Evolutionary conservation across 1,140 invertebrate species (phyloP).

Genomic region (Drosophila subobscura): DNA sequence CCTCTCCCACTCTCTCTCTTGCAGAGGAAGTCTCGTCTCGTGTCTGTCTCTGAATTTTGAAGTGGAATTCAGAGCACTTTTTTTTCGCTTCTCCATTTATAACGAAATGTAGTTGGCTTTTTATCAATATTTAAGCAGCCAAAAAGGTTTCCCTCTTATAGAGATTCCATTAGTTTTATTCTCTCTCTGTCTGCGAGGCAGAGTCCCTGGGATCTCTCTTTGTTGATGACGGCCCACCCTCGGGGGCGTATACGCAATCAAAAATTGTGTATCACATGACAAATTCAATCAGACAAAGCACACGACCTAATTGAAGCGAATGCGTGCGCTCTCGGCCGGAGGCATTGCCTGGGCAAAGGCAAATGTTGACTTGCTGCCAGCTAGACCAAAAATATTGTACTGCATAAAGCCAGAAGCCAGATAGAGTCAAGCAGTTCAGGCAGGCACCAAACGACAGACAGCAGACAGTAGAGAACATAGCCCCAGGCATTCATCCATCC

Average conservation of each 20-base stretch:
- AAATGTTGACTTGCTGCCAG: conserved; percentile 48
- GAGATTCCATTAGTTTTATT: conserved; percentile 54
- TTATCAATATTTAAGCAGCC: conserved; percentile 70
- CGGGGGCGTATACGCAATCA: conserved; percentile 71
- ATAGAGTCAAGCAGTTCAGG: conserved; percentile 1
- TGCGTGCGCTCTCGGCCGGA: conserved; percentile 28
- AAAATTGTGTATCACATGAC: conserved; percentile 77
- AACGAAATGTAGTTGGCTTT: conserved; percentile 51
- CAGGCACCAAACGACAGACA: conserved; percentile 44
- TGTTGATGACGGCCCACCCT: conserved; percentile 42
- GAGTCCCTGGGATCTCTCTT: neutral
- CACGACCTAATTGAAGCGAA: conserved; percentile 69
- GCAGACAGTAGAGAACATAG: conserved; percentile 11
- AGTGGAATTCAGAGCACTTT: conserved; percentile 48
- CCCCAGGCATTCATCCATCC: neutral
- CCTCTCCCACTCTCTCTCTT: neutral
- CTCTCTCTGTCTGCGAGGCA: neutral
- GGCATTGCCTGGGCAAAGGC: conserved; percentile 26
- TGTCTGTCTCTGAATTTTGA: conserved; percentile 39
- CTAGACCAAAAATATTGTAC: conserved; percentile 35
- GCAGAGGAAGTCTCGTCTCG: neutral
- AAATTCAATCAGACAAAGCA: conserved; percentile 79
- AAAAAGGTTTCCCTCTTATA: conserved; percentile 28
- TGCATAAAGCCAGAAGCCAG: conserved; percentile 29
- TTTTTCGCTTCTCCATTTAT: conserved; percentile 23